Evolutionary conservation across 2,797 vertebrate genomes (phyloP).

Genomic region (Antrozous pallidus): DNA sequence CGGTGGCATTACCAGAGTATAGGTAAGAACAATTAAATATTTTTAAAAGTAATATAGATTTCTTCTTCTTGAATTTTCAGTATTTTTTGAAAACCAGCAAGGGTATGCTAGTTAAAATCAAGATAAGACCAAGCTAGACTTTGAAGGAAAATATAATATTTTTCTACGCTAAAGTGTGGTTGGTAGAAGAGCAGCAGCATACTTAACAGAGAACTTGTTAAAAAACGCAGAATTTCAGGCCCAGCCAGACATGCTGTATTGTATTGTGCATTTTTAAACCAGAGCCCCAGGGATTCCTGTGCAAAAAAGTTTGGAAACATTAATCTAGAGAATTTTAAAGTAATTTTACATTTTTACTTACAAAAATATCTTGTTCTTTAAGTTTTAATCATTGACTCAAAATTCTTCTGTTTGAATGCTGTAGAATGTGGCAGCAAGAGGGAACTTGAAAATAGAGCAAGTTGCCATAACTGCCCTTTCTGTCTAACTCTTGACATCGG

Average conservation of each 20-base stretch:
- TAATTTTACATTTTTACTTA: slow-evolving; percentile 26
- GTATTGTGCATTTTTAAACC: neutral
- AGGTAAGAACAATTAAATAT: slow-evolving; percentile 86
- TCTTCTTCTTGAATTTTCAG: slow-evolving; percentile 36
- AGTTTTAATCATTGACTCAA: neutral
- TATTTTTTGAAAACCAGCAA: slow-evolving; percentile 34
- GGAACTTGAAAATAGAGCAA: slow-evolving; percentile 21
- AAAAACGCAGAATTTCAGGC: neutral
- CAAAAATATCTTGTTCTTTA: slow-evolving; percentile 17
- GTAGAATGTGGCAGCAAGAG: neutral
- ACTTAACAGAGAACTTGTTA: neutral
- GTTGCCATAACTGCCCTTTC: neutral
- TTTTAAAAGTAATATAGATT: neutral
- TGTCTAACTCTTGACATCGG: neutral
- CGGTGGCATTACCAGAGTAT: slow-evolving; percentile 99
- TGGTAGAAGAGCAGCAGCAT: neutral
- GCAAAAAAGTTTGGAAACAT: slow-evolving; percentile 11
- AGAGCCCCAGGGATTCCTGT: neutral
- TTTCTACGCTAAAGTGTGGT: neutral
- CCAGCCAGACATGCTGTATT: neutral
- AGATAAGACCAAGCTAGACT: neutral
- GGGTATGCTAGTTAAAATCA: neutral
- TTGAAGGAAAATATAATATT: neutral
- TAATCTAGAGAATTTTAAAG: slow-evolving; percentile 35
- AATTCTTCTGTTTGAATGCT: neutral